Evolutionary conservation across 2,888 invertebrate species (phyloP), one percentile per base, ranked within the genome.

Genomic region (Lepeophtheirus nordmannii): DNA sequence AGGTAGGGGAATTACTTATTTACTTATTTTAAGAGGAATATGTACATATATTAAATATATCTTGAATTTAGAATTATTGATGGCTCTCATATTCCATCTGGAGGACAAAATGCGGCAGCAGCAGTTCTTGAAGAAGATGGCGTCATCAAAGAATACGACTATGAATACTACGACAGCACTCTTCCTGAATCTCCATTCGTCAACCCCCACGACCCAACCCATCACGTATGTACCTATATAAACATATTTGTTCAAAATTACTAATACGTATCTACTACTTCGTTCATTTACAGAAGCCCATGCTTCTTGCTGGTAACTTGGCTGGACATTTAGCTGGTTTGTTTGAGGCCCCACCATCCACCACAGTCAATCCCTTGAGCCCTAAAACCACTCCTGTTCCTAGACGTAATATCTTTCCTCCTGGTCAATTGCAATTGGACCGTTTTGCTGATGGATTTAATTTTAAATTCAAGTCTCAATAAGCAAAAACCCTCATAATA

Each of bases 31-130:
- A 8, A 14, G 8, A n/a, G 53, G 53, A 41, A 41, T 10, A 41
- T 41, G 14, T 46, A 17, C 8, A 41, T 46, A n/a, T 2, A 46
- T 46, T 46, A 5, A 46, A 60, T 10, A 60, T 17, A 14, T 30
- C 10, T 11, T 22, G 1, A 1, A 23, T 60, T 1, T 39, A 58
- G 65, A 20, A 65, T 65, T 10, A 22, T 65, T 23, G 58, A 38
- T n/a, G 65, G 65, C 14, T 53, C 56, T 58, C 65, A 65, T 38
- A 65, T 65, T 65, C 65, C 65, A 9, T 57, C 57, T 12, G 65
- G 65, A 22, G 65, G 65, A n/a, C 65, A 65, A 38, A 65, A 22
- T 8, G 22, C 65, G 7, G 65, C 65, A 9, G 58, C 58, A 1
- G 65, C 65, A 14, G 57, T 56, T 11, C 3, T 58, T 20, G 10